A percentile compares a stretch with the other conserved stretches of the same genome.
Conservation (phyloP, 1,140 invertebrate species). For the Andrena cerasifolii region DNA sequence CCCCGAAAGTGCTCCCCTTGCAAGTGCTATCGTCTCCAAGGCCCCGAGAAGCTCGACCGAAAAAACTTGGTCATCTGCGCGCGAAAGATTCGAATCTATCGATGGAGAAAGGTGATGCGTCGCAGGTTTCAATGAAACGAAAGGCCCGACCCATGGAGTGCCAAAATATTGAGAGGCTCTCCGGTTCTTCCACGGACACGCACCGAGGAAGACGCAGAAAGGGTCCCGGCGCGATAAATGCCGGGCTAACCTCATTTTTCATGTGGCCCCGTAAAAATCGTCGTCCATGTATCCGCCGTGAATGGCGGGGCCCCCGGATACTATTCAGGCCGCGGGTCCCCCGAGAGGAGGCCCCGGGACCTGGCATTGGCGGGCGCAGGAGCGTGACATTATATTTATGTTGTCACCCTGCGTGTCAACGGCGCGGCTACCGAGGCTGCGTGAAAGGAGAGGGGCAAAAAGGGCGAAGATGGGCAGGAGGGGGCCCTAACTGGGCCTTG, state of each 20-base stretch:
- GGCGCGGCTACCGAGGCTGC: conserved; percentile 58
- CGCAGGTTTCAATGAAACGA: conserved; percentile 7
- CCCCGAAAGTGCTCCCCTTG: too few relatives aligned
- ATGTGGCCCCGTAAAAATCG: conserved; percentile 72
- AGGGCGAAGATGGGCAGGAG: conserved; percentile 29
- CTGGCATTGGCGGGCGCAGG: conserved; percentile 76
- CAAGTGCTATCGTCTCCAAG: background rate
- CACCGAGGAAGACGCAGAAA: conserved; percentile 43
- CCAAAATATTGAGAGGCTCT: conserved; percentile 77
- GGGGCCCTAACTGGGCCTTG: conserved; percentile 71
- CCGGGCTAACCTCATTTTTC: conserved; percentile 78
- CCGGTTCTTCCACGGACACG: conserved; percentile 35
- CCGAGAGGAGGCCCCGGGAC: conserved; percentile 8
- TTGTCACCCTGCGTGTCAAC: conserved; percentile 80
- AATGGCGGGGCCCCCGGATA: conserved; percentile 51
- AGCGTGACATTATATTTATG: conserved; percentile 83
- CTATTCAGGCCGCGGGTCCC: conserved; percentile 50
- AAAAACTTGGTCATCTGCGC: background rate
- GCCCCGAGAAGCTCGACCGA: background rate
- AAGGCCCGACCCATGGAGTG: conserved; percentile 64
- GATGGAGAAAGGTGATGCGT: background rate
- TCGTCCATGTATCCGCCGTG: conserved; percentile 61
- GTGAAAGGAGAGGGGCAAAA: conserved; percentile 32
- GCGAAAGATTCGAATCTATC: background rate
- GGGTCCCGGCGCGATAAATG: conserved; percentile 47